phyloP scores from a whole-genome alignment of 2,888 invertebrate species.

The Chaetoderma sp. region DNA sequence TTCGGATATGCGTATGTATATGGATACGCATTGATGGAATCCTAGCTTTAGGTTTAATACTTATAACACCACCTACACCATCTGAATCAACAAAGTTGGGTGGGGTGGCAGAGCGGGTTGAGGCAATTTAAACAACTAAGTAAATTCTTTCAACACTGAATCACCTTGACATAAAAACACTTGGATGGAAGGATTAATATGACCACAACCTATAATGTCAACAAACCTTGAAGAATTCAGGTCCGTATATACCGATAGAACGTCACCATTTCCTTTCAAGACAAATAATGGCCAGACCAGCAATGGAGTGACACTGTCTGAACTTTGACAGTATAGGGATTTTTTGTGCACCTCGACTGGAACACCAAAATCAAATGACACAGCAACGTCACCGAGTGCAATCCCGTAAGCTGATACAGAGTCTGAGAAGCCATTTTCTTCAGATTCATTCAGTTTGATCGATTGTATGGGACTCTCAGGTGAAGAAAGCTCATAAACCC shows the following conservation, averaged over 20 bases:
- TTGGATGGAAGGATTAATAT: too few relatives aligned
- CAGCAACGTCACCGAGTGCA: slow-evolving; percentile 85
- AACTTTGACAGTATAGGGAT: background rate
- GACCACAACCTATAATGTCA: too few relatives aligned
- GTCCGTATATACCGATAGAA: slow-evolving; percentile 67
- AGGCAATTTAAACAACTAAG: background rate
- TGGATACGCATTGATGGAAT: too few relatives aligned
- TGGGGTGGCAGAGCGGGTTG: background rate
- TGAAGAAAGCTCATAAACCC: slow-evolving; percentile 64
- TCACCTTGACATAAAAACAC: too few relatives aligned
- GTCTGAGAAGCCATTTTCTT: slow-evolving; percentile 40
- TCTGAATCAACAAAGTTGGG: background rate
- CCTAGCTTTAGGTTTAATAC: too few relatives aligned
- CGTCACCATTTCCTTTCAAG: slow-evolving; percentile 86
- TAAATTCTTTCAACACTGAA: background rate
- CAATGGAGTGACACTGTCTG: slow-evolving; percentile 7
- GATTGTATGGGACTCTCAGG: slow-evolving; percentile 58
- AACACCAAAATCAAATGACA: slow-evolving; percentile 86
- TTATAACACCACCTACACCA: background rate
- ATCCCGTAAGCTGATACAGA: slow-evolving; percentile 69
- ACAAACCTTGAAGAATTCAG: too few relatives aligned
- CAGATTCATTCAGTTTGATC: slow-evolving; percentile 42
- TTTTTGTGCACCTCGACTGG: slow-evolving; percentile 59
- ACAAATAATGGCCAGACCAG: slow-evolving; percentile 81
- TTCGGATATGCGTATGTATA: too few relatives aligned